These are phyloP conservation scores for Aeoliscus strigatus DNA, from an alignment of 2,797 vertebrate genomes.

Conservation along the genomic window DNA sequence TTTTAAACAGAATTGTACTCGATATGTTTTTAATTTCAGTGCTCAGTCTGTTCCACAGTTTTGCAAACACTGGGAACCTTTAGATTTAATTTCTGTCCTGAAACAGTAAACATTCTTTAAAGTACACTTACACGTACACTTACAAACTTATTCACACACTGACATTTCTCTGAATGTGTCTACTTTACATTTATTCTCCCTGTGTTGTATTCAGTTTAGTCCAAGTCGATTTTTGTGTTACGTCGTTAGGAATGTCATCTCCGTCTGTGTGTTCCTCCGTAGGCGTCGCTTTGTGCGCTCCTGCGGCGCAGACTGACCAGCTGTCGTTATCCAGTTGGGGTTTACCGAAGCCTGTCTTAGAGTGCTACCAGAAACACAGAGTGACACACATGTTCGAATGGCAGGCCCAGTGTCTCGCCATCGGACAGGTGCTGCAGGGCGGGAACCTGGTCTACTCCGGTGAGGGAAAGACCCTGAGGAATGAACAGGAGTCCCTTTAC, in stretches of 20 bases:
- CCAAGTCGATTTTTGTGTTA: background rate
- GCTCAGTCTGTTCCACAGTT: too few species aligned
- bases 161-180: too few species aligned
- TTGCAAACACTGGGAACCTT: too few species aligned
- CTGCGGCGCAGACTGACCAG: conserved; percentile 78
- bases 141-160: too few species aligned
- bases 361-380: conserved; percentile 84
- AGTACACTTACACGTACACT: too few species aligned
- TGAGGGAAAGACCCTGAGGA: too few species aligned
- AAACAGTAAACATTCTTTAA: too few species aligned
- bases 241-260: background rate
- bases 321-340: conserved; percentile 90
- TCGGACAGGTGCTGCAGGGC: conserved; percentile 86
- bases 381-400: conserved; percentile 93
- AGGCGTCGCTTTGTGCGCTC: conserved; percentile 78
- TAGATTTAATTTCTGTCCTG: too few species aligned
- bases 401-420: conserved; percentile 93
- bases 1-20: too few species aligned
- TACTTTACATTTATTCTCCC: too few species aligned
- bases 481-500: background rate
- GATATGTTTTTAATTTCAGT: too few species aligned
- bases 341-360: conserved; percentile 84
- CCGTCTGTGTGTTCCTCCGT: conserved; percentile 3
- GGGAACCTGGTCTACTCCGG: conserved; percentile 95
- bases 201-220: too few species aligned